Evolutionary conservation across 2,113 vertebrate genomes (phyloP).

Genomic region (Tetrax tetrax): DNA sequence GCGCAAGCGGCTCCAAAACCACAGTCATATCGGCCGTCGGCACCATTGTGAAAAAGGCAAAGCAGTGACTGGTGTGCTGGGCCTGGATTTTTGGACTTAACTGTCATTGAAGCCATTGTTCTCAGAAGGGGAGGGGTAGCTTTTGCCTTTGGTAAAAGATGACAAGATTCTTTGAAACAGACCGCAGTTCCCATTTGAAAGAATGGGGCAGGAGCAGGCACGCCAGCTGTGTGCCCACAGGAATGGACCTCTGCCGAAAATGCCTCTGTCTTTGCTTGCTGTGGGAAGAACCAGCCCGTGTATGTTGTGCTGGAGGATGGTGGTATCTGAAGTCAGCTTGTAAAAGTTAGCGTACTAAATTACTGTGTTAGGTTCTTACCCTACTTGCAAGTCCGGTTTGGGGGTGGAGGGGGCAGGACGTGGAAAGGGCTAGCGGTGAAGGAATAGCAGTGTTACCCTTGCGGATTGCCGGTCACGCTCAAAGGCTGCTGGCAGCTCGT

Average conservation of each 20-base stretch:
- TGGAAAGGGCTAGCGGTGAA: neutral
- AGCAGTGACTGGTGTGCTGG: conserved; percentile 83
- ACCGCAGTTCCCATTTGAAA: conserved; percentile 1
- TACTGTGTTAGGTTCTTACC: neutral
- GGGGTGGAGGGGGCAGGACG: neutral
- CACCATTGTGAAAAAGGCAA: conserved; percentile 96
- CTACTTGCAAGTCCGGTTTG: neutral
- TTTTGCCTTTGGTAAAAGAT: conserved; percentile 33
- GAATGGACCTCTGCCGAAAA: conserved; percentile 26
- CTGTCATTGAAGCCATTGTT: neutral
- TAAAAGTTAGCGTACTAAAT: neutral
- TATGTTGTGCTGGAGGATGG: neutral
- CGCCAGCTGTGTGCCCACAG: conserved; percentile 26
- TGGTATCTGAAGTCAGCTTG: neutral
- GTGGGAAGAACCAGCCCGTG: neutral
- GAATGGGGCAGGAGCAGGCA: conserved; percentile 12
- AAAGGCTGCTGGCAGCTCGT: neutral
- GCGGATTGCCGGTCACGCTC: neutral
- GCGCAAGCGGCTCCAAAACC: conserved; percentile 96
- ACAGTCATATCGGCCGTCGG: conserved; percentile 97
- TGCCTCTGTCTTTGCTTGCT: conserved; percentile 15
- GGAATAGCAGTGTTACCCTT: neutral
- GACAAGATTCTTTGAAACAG: conserved; percentile 34
- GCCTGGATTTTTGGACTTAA: conserved; percentile 42
- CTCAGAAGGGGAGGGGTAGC: neutral